Evolutionary conservation across 2,888 invertebrate species (phyloP).

Genomic region (Cataglyphis albicans): DNA sequence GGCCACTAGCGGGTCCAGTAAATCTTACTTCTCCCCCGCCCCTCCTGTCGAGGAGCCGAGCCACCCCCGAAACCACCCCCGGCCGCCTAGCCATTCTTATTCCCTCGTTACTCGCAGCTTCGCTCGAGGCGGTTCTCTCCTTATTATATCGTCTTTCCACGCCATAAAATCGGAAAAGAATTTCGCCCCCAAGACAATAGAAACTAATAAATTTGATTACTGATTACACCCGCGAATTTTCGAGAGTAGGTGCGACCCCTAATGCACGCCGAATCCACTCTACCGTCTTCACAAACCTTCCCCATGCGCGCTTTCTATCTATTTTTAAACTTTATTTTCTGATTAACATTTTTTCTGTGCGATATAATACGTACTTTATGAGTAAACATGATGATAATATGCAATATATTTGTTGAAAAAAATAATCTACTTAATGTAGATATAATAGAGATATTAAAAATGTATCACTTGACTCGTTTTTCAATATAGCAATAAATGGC

Average conservation of each 20-base stretch:
- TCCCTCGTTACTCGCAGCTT: constrained; percentile 85
- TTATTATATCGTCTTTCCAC: constrained; percentile 86
- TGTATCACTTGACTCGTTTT: background rate
- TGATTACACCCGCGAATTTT: constrained; percentile 83
- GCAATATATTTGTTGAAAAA: constrained; percentile 14
- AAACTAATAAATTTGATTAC: constrained; percentile 86
- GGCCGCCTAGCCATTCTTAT: constrained; percentile 83
- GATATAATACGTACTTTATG: constrained; percentile 29
- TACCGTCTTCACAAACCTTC: constrained; percentile 39
- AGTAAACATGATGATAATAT: constrained; percentile 30
- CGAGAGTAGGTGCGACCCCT: constrained; percentile 54
- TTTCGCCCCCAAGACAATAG: constrained; percentile 86
- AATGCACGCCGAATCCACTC: constrained; percentile 48
- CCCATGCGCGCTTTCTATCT: background rate
- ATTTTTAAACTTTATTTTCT: constrained; percentile 48
- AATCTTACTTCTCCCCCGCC: constrained; percentile 79
- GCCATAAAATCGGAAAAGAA: constrained; percentile 86
- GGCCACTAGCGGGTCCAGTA: constrained; percentile 84
- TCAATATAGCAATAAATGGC: background rate
- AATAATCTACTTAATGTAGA: constrained; percentile 19
- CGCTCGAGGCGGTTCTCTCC: constrained; percentile 82
- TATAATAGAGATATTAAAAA: constrained; percentile 18
- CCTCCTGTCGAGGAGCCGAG: constrained; percentile 59
- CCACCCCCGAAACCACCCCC: constrained; percentile 72
- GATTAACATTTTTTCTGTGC: constrained; percentile 49